Conservation (phyloP, 2,888 invertebrate species). For the Cetonia aurata region DNA sequence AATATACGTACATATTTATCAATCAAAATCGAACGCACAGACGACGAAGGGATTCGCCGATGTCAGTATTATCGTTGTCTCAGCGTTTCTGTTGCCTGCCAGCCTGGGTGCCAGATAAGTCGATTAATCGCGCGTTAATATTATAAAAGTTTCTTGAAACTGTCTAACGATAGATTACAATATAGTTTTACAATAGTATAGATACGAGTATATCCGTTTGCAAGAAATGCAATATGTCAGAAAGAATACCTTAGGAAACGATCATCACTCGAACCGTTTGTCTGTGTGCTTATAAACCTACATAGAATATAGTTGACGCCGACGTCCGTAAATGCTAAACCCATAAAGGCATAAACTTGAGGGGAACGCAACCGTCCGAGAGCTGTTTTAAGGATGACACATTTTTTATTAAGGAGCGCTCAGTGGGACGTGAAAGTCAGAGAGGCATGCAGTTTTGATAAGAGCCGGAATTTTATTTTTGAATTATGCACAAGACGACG, state of each 20-base stretch:
- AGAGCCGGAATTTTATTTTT: slow-evolving; percentile 31
- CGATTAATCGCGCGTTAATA: neutral
- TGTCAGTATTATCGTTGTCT: neutral
- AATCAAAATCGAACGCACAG: neutral
- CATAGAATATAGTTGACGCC: no score
- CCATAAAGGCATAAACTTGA: no score
- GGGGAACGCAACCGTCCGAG: slow-evolving; percentile 6
- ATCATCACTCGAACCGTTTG: no score
- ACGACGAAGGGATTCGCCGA: neutral
- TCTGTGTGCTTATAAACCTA: no score
- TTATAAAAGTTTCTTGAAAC: no score
- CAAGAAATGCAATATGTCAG: no score
- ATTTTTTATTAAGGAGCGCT: slow-evolving; percentile 38
- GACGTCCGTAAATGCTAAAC: no score
- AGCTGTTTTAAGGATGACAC: slow-evolving; percentile 37
- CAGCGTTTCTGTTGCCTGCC: neutral
- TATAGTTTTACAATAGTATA: no score
- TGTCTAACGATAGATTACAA: no score
- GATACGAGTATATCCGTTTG: neutral
- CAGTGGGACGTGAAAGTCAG: slow-evolving; percentile 41
- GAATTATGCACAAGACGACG: slow-evolving; percentile 17
- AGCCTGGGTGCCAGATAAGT: slow-evolving; percentile 1
- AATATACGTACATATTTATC: slow-evolving; percentile 33
- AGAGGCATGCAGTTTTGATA: slow-evolving; percentile 45
- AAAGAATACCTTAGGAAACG: no score